Percentiles rank a stretch among this genome's conserved stretches.
phyloP scores from a whole-genome alignment of 2,888 invertebrate species.

The Drosophila buzzatii region DNA sequence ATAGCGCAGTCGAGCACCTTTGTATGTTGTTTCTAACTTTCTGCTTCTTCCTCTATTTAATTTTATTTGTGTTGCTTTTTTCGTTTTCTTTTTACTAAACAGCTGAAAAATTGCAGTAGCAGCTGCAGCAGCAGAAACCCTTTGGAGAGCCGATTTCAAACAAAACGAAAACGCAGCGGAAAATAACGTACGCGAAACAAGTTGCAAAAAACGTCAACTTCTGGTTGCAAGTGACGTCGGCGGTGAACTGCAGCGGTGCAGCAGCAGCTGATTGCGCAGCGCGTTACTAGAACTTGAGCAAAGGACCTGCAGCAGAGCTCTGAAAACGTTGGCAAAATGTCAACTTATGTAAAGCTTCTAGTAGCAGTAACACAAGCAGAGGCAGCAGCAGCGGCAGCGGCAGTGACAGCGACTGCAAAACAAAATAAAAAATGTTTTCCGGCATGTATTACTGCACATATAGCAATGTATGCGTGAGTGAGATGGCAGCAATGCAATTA shows the following conservation, averaged over 20 bases:
- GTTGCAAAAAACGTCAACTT: conserved; percentile 54
- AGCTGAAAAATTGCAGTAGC: conserved; percentile 61
- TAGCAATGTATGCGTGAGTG: conserved; percentile 47
- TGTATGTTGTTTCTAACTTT: conserved; percentile 19
- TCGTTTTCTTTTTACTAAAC: conserved; percentile 42
- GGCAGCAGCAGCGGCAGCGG: conserved; percentile 13
- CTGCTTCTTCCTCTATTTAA: conserved; percentile 23
- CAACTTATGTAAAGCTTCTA: conserved; percentile 74
- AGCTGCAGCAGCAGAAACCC: conserved; percentile 60
- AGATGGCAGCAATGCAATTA: conserved; percentile 75
- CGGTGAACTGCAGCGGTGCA: conserved; percentile 34
- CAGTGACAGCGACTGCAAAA: conserved; percentile 24
- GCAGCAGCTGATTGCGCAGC: conserved; percentile 71
- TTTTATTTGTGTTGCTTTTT: conserved; percentile 11
- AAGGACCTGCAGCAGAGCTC: conserved; percentile 78
- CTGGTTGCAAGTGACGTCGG: conserved; percentile 58
- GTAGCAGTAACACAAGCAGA: conserved; percentile 16
- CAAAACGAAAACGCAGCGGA: conserved; percentile 37
- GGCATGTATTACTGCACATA: conserved; percentile 49
- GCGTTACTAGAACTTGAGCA: conserved; percentile 69
- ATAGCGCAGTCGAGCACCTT: not conserved
- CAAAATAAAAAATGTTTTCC: conserved; percentile 38
- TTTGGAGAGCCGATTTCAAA: conserved; percentile 73
- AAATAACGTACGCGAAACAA: conserved; percentile 45
- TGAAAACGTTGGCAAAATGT: conserved; percentile 63